Percentiles rank a stretch among this genome's conserved stretches.
Evolutionary conservation across 2,888 invertebrate species (phyloP).

Genomic region (Pycnomerus fuliginosus): DNA sequence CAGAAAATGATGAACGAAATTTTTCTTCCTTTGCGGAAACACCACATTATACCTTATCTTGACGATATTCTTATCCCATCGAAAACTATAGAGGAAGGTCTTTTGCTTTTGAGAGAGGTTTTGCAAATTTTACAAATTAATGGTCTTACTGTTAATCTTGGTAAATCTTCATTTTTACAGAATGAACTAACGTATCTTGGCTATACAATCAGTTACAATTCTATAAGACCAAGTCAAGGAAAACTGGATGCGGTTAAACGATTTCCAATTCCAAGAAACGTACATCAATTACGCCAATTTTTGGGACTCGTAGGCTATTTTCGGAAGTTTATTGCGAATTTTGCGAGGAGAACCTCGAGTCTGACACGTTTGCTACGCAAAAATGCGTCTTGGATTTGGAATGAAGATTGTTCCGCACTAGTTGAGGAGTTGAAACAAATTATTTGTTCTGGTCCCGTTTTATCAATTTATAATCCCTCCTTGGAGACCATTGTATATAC

Average conservation of each 20-base stretch:
- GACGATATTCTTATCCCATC: constrained; percentile 18
- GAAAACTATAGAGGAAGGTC: constrained; percentile 12
- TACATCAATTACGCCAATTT: constrained; percentile 2
- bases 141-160: constrained; percentile 11
- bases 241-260: constrained; percentile 4
- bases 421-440: constrained; percentile 8
- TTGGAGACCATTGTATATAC: constrained; percentile 15
- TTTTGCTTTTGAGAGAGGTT: constrained; percentile 6
- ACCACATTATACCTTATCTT: constrained; percentile 8
- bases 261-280: constrained; percentile 5
- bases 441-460: not conserved
- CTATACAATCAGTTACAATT: constrained; percentile 6
- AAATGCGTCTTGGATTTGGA: constrained; percentile 17
- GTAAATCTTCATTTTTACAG: constrained; percentile 17
- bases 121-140: constrained; percentile 6
- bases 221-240: constrained; percentile 5
- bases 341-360: constrained; percentile 9
- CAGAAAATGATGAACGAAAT: constrained; percentile 22
- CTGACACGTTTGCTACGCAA: constrained; percentile 18
- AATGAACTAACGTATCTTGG: constrained; percentile 16
- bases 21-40: constrained; percentile 10
- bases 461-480: constrained; percentile 14
- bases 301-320: constrained; percentile 3
- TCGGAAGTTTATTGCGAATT: constrained; percentile 1
- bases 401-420: constrained; percentile 3